Conservation (phyloP, 2,113 vertebrate genomes). For the Labeo rohita region DNA sequence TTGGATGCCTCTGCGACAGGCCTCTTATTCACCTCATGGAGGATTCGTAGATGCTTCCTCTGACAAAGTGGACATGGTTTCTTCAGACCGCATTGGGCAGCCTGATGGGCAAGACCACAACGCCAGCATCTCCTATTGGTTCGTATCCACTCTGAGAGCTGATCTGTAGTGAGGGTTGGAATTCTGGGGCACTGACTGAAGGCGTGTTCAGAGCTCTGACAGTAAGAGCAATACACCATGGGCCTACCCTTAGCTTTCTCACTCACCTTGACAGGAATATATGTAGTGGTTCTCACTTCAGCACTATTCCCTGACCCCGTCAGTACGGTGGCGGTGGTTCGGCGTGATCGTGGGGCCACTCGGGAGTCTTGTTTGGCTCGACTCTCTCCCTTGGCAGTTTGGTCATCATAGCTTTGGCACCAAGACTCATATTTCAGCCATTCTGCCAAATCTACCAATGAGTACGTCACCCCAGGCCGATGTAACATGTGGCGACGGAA, state of each 20-base stretch:
- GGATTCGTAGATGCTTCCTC: constrained; percentile 6
- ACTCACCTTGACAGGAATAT: background rate
- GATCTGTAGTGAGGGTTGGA: constrained; percentile 11
- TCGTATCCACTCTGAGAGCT: background rate
- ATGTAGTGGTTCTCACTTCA: background rate
- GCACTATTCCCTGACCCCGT: background rate
- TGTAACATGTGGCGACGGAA: too few relatives aligned
- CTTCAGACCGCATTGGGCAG: constrained; percentile 10
- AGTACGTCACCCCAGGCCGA: background rate
- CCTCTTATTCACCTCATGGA: constrained; percentile 28
- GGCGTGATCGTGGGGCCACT: background rate
- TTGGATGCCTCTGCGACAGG: background rate
- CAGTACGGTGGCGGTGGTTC: background rate
- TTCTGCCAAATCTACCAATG: constrained; percentile 15
- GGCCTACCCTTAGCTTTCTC: background rate
- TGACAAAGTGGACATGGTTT: constrained; percentile 21
- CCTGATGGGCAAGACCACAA: constrained; percentile 3
- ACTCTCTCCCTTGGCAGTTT: background rate
- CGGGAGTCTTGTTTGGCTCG: background rate
- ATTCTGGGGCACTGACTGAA: constrained; percentile 14
- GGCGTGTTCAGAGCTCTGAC: constrained; percentile 6
- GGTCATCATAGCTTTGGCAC: constrained; percentile 9
- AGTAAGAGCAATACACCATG: constrained; percentile 26
- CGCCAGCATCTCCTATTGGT: constrained; percentile 21
- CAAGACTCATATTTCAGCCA: constrained; percentile 27